Evolutionary conservation across 1,140 invertebrate species (phyloP).

Genomic region (Papilio machaon): DNA sequence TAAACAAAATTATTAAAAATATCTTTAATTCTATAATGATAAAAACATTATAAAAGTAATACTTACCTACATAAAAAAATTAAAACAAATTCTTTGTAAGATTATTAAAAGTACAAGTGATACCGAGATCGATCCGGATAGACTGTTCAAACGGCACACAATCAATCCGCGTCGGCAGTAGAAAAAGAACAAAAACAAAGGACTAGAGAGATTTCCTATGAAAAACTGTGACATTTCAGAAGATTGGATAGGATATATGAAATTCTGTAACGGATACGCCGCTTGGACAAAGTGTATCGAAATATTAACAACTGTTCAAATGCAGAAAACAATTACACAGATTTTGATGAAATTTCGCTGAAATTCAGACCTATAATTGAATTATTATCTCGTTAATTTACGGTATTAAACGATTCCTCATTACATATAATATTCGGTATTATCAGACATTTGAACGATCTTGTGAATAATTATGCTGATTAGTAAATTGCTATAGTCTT

Average conservation of each 20-base stretch:
- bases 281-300: neutral
- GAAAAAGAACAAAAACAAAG: constrained; percentile 10
- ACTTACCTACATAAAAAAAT: too few species aligned
- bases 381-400: neutral
- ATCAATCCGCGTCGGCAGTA: constrained; percentile 24
- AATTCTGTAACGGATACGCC: neutral
- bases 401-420: neutral
- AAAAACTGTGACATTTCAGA: constrained; percentile 19
- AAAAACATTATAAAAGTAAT: too few species aligned
- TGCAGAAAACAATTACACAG: too few species aligned
- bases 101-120: constrained; percentile 8
- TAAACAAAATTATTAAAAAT: neutral
- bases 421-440: neutral
- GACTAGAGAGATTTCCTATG: neutral
- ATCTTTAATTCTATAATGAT: too few species aligned
- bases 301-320: neutral
- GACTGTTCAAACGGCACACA: constrained; percentile 14
- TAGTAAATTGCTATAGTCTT: constrained; percentile 9
- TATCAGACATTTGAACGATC: neutral
- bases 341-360: neutral
- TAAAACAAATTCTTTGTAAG: neutral
- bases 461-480: constrained; percentile 6
- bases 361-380: neutral
- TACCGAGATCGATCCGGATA: neutral
- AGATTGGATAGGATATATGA: constrained; percentile 22